These are phyloP conservation scores for Oxyura jamaicensis DNA, from an alignment of 2,113 vertebrate species.

Conservation along the genomic window DNA sequence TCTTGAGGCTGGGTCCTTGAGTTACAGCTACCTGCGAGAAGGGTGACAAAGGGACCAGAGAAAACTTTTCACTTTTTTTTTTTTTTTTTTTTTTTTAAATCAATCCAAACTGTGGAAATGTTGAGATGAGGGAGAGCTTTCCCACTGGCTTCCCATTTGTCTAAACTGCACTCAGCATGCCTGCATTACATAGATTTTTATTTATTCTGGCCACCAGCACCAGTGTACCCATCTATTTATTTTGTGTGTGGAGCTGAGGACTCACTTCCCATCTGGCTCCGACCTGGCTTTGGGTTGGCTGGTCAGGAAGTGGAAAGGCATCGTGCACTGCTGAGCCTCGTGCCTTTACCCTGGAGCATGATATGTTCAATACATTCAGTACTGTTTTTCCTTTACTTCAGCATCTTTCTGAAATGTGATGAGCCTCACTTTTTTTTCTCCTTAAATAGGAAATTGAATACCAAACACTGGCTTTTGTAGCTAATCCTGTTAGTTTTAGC, in stretches of 20 bases:
- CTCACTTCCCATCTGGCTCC: background rate
- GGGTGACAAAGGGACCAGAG: background rate
- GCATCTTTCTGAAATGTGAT: background rate
- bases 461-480: background rate
- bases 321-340: background rate
- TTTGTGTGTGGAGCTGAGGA: background rate
- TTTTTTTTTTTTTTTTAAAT: background rate
- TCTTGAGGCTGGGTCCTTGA: background rate
- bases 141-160: background rate
- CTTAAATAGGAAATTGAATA: background rate
- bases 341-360: background rate
- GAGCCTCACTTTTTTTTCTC: background rate
- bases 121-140: background rate
- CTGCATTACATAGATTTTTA: background rate
- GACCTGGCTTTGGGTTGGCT: background rate
- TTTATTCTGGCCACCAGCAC: background rate
- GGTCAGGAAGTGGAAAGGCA: background rate
- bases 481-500: slow-evolving; percentile 40
- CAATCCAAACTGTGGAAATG: no score
- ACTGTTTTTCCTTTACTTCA: background rate
- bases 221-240: fast-evolving
- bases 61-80: no score
- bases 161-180: background rate
- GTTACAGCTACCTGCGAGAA: background rate
- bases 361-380: background rate